Base-by-base conservation (phyloP, 2,113 vertebrate genomes). In the Dromas ardeola region DNA sequence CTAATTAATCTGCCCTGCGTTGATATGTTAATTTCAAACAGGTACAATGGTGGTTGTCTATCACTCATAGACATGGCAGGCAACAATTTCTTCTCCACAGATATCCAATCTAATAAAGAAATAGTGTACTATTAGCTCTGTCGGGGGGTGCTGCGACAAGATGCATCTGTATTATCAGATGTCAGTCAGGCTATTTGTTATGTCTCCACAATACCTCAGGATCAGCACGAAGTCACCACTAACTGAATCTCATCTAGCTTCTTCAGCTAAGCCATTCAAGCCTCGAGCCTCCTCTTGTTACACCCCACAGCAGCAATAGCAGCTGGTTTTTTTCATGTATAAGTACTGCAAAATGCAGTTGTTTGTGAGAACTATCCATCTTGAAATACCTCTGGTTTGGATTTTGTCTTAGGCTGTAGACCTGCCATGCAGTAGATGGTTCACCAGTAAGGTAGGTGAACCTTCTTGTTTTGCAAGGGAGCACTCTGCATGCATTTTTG, bases 81-180 rank as follows among this genome's bases (percentile, higher is more conserved):
- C 67, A 89, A 56, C 53, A 30, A 9, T 65, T 73, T 53, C 19
- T 65, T 42, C 40, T 43, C 26, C 58, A 20, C 53, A 66, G 53
- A 13, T 27, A 47, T 7, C 23, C 53, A 30, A 3, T 69, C 10
- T 40, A 11, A 65, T 36, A 5, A 50, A 52, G 62, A 38, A 38
- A 11, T 11, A 55, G 53, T 10, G 32, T 21, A 1, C 38, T 21
- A 3, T 15, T 6, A 15, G 76, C 86, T 86, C 66, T 55, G 74
- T 4, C 52, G 56, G 49, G 12, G 4, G n/a, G 40, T 18, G 2
- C 59, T 9, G 63, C 1, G 5, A 34, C 27, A 18, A 58, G 34
- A 23, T 6, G 11, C 65, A 27, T 13, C 61, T 14, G 40, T 0
- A 1, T 21, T 52, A 5, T 3, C 5, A 3, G 47, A 5, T 11